Conservation (phyloP, 2,113 vertebrate genomes). For the Neolamprologus kungweensis region DNA sequence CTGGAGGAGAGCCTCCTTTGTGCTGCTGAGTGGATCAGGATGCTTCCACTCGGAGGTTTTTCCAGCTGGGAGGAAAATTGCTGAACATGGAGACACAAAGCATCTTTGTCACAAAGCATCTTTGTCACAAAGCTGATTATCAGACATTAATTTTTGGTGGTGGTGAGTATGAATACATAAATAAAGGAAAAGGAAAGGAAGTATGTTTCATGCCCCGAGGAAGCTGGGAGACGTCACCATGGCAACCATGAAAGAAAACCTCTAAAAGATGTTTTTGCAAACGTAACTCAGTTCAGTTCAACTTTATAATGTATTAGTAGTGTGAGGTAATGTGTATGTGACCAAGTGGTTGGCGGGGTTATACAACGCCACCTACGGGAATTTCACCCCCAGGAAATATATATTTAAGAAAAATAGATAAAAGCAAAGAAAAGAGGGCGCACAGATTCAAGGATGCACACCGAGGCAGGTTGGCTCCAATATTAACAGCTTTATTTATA, state of each 20-base stretch:
- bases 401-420: not conserved
- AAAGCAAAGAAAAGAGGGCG: not conserved
- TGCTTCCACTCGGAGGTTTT: not conserved
- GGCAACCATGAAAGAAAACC: not conserved
- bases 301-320: not conserved
- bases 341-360: rapidly evolving
- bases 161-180: not conserved
- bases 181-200: not conserved
- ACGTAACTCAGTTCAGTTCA: not conserved
- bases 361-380: rapidly evolving
- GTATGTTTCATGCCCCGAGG: not conserved
- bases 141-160: not conserved
- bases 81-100: not conserved
- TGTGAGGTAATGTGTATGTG: not conserved
- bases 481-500: not conserved
- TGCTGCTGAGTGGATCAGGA: not conserved
- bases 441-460: not conserved
- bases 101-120: not conserved
- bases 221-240: not conserved
- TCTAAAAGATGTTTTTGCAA: not conserved
- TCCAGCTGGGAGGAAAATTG: not conserved
- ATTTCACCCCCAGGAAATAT: not conserved
- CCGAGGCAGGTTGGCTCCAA: not conserved
- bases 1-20: not conserved
- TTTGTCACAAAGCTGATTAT: not conserved